Evolutionary conservation across 2,113 vertebrate genomes (phyloP).

Genomic region (Menura novaehollandiae): DNA sequence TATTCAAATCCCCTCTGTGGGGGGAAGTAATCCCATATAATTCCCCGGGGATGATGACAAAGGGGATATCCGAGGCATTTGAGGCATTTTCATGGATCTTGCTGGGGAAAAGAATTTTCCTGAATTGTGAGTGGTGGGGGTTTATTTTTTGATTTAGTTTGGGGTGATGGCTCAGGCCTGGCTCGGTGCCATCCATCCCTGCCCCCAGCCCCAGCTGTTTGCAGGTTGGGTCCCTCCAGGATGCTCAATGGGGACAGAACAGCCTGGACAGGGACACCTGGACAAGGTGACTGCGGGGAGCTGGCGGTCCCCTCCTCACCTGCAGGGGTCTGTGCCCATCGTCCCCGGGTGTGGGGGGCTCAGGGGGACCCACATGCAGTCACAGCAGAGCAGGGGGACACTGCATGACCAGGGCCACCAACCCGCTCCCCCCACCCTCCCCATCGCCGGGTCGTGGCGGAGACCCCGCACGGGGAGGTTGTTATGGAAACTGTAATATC

Average conservation of each 20-base stretch:
- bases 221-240: accelerated
- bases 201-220: not conserved
- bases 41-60: not conserved
- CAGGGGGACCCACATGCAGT: accelerated
- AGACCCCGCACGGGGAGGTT: not conserved
- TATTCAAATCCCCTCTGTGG: not conserved
- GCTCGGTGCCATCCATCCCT: not conserved
- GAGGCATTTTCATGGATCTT: not conserved
- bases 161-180: not conserved
- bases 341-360: accelerated
- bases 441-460: accelerated
- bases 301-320: accelerated
- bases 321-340: not conserved
- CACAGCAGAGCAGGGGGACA: accelerated
- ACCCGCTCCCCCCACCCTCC: not conserved
- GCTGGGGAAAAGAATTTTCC: not conserved
- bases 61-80: not conserved
- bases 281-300: accelerated
- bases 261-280: accelerated
- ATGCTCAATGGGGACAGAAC: accelerated
- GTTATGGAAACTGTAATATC: conserved; percentile 54
- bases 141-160: not conserved
- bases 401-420: accelerated
- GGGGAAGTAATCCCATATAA: accelerated
- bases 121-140: not conserved